phyloP scores from a whole-genome alignment of 2,797 vertebrate species.

The Sardinella longiceps region DNA sequence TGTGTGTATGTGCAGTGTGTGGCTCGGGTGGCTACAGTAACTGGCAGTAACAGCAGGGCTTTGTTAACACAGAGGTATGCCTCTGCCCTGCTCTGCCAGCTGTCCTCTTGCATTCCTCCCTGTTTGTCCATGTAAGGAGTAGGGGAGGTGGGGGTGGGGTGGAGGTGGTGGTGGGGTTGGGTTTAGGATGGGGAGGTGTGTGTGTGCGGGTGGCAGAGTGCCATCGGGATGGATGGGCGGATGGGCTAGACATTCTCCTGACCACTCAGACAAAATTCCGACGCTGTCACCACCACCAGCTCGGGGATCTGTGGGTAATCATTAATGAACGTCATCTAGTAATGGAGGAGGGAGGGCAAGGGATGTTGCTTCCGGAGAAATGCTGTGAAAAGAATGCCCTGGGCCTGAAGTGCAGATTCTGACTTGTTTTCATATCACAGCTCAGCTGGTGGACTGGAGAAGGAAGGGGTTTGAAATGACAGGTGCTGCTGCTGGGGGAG shows the following conservation, averaged over 20 bases:
- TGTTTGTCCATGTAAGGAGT: conserved; percentile 68
- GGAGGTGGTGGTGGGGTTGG: neutral
- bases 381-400: neutral
- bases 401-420: neutral
- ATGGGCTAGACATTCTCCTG: neutral
- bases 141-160: conserved; percentile 9
- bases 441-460: neutral
- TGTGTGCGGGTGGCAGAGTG: conserved; percentile 23
- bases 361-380: neutral
- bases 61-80: conserved; percentile 60
- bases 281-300: neutral
- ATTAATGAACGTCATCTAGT: neutral
- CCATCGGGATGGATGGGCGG: conserved; percentile 30
- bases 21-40: conserved; percentile 42
- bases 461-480: neutral
- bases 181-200: neutral
- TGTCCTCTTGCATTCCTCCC: conserved; percentile 73
- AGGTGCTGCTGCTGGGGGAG: neutral
- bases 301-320: neutral
- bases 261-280: conserved; percentile 23
- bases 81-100: conserved; percentile 62
- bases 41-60: conserved; percentile 57
- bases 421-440: neutral
- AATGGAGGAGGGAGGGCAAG: neutral
- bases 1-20: neutral